Evolutionary conservation across 2,797 vertebrate genomes (phyloP).

Genomic region (Notamacropus eugenii): DNA sequence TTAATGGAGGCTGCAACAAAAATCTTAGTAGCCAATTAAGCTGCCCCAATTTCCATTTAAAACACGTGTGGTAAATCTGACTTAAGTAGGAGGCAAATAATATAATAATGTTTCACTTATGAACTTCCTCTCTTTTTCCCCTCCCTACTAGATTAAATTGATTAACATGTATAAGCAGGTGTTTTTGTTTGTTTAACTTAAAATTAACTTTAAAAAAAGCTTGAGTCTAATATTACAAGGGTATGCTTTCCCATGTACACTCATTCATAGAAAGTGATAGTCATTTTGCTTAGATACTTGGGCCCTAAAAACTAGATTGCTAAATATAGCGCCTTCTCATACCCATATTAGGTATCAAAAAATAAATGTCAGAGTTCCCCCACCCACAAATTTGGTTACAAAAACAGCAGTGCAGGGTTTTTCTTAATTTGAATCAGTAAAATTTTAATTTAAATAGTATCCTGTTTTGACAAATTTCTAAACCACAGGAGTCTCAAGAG

Average conservation of each 20-base stretch:
- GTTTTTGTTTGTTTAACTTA: constrained; percentile 88
- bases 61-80: constrained; percentile 66
- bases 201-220: constrained; percentile 64
- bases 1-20: neutral
- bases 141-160: constrained; percentile 24
- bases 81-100: constrained; percentile 75
- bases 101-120: constrained; percentile 75
- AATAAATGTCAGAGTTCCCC: constrained; percentile 82
- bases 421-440: constrained; percentile 81
- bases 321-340: constrained; percentile 85
- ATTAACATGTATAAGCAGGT: constrained; percentile 85
- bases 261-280: constrained; percentile 88
- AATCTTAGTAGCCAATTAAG: neutral
- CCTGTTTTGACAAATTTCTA: constrained; percentile 93
- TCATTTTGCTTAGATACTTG: constrained; percentile 83
- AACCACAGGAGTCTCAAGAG: constrained; percentile 88
- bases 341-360: constrained; percentile 79
- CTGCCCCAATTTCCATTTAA: neutral
- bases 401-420: constrained; percentile 82
- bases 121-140: constrained; percentile 84
- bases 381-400: constrained; percentile 84
- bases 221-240: constrained; percentile 85
- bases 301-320: constrained; percentile 79
- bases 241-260: constrained; percentile 86
- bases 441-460: constrained; percentile 87